Conservation (phyloP, 2,113 vertebrate genomes). For the Leptosomus discolor region DNA sequence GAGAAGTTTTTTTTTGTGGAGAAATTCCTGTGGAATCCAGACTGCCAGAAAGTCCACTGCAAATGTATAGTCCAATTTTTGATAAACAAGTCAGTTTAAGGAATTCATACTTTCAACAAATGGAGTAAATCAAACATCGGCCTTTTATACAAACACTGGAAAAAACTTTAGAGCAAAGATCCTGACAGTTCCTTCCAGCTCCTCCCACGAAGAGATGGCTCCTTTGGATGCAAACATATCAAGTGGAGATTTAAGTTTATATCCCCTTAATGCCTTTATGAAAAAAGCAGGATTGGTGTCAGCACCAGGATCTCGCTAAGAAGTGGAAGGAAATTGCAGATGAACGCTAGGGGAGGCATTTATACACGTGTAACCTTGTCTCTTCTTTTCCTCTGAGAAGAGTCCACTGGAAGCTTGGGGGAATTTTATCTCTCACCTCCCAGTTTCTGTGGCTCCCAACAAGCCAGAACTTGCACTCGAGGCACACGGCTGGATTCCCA, state of each 20-base stretch:
- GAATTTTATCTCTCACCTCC: not conserved
- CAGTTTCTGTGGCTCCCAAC: not conserved
- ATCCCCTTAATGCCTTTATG: not conserved
- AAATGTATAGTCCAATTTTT: not conserved
- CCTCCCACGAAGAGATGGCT: not conserved
- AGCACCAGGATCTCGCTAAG: not conserved
- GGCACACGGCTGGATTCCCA: not conserved
- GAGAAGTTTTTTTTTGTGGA: not conserved
- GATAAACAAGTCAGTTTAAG: not conserved
- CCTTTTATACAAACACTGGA: not conserved
- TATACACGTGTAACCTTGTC: accelerated
- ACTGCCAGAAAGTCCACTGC: not conserved
- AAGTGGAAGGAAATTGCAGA: not conserved
- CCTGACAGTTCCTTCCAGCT: not conserved
- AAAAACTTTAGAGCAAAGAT: not conserved
- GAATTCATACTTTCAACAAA: not conserved
- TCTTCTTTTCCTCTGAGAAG: not conserved
- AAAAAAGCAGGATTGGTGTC: not conserved
- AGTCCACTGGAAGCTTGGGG: not conserved
- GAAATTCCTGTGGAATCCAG: not conserved
- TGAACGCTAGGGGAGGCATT: not conserved
- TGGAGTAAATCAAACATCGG: not conserved
- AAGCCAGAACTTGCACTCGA: not conserved
- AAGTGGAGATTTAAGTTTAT: not conserved
- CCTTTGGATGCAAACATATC: not conserved